phyloP scores from a whole-genome alignment of 92 coral and sea anemone species.

The Chrysogorgia sp. region DNA sequence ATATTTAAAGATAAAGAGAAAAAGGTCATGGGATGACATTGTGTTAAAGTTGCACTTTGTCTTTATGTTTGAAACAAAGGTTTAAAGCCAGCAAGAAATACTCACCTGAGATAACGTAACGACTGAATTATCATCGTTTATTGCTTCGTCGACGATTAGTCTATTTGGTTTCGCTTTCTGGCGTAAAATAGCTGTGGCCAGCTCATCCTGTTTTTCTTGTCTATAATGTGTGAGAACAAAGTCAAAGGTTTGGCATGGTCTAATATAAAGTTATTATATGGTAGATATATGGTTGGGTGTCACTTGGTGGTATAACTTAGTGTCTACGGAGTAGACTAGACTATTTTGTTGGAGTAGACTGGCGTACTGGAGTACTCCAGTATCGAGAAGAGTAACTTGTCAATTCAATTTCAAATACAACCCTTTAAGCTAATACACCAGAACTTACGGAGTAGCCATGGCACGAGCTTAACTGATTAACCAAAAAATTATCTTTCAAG shows the following conservation, averaged over 20 bases:
- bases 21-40: not conserved
- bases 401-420: not conserved
- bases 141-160: slow-evolving; percentile 94
- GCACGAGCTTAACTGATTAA: not conserved
- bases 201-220: slow-evolving; percentile 77
- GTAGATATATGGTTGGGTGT: too few species aligned
- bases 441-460: slow-evolving; percentile 61
- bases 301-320: too few species aligned
- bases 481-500: not conserved
- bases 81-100: not conserved
- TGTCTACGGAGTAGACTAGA: too few species aligned
- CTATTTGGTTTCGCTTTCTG: slow-evolving; percentile 92
- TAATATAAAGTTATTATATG: too few species aligned
- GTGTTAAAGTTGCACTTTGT: slow-evolving; percentile 9
- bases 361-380: too few species aligned
- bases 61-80: slow-evolving; percentile 1
- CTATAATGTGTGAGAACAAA: slow-evolving; percentile 16
- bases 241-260: slow-evolving; percentile 18
- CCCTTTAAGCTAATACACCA: not conserved
- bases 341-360: too few species aligned
- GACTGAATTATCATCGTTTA: slow-evolving; percentile 97
- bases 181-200: slow-evolving; percentile 94
- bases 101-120: slow-evolving; percentile 95
- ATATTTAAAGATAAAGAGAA: slow-evolving; percentile 9
- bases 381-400: too few species aligned